Base-by-base conservation (phyloP, 2,113 vertebrate species). In the Equus przewalskii region DNA sequence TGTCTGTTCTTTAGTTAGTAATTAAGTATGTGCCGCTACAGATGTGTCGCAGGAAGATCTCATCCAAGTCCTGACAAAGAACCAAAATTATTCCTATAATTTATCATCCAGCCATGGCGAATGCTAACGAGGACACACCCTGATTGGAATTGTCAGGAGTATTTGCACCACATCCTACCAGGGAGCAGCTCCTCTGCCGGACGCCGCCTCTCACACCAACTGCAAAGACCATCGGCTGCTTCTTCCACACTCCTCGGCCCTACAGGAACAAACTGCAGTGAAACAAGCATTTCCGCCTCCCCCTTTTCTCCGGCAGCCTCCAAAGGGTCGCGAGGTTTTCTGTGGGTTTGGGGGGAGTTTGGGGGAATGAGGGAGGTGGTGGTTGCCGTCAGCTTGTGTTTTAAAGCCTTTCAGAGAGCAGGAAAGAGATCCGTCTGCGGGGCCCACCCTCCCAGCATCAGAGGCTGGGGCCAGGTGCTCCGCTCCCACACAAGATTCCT, bases 131-230 rank as follows among this genome's bases (percentile, higher is more conserved):
- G 97, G 97, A 65, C 79, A 26, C 64, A 96, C 96, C 98, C 98
- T 98, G 98, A 98, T 98, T 98, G 98, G 97, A 98, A 93, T 97
- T 98, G 98, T 98, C 98, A 97, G 97, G 98, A 97, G 93, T 89
- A 72, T 98, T 98, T 98, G 51, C 82, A 92, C 96, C 96, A 96
- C 97, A 76, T 98, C 89, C 96, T 98, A 78, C 75, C 67, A 94
- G 78, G 30, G 88, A 96, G 95, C 33, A 36, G 93, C 73, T 97
- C 96, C 95, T 92, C 97, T 95, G 88, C 90, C 96, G 98, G 97
- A 97, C 96, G 75, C 85, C 76, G 89, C 69, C 94, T 98, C 97
- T 98, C 91, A 89, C 51, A 24, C 56, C 82, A 98, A 51, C 94
- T 85, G 73, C 67, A 92, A 96, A 98, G 30, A 90, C 80, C 89